A percentile compares a stretch with the other conserved stretches of the same genome.
Evolutionary conservation across 2,888 invertebrate genomes (phyloP).

Genomic region (Elmis aenea): DNA sequence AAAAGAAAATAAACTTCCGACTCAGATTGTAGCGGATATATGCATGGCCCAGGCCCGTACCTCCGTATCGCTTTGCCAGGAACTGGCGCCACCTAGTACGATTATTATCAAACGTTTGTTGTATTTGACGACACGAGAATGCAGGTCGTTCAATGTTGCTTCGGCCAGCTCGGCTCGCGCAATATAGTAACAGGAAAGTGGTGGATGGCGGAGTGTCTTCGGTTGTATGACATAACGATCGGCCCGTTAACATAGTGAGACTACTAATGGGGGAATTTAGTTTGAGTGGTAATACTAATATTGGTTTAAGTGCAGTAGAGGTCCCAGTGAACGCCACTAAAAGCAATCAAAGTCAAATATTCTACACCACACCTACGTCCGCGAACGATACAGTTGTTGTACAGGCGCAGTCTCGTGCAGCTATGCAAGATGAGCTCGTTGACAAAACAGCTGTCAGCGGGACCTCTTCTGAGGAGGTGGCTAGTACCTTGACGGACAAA

Average conservation of each 20-base stretch:
- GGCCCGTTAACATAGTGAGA: constrained; percentile 35
- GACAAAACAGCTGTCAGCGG: constrained; percentile 41
- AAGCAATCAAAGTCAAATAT: constrained; percentile 38
- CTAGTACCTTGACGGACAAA: constrained; percentile 29
- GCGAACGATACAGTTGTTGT: constrained; percentile 27
- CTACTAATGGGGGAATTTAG: constrained; percentile 49
- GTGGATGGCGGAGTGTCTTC: constrained; percentile 41
- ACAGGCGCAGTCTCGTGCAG: constrained; percentile 39
- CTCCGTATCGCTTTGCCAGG: too few species aligned
- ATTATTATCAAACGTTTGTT: too few species aligned
- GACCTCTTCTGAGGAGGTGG: constrained; percentile 32
- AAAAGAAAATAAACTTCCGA: too few species aligned
- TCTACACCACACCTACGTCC: constrained; percentile 43
- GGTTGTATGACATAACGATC: constrained; percentile 33
- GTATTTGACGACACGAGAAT: constrained; percentile 16
- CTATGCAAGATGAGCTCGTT: constrained; percentile 48
- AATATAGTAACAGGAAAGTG: constrained; percentile 31
- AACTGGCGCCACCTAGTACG: too few species aligned
- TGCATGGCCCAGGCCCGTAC: too few species aligned
- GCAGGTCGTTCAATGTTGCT: constrained; percentile 28
- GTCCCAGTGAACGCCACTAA: constrained; percentile 41
- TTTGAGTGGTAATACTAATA: constrained; percentile 46
- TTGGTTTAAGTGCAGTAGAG: constrained; percentile 46
- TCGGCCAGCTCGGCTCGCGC: constrained; percentile 22
- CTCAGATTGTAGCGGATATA: too few species aligned